Evolutionary conservation across 1,140 invertebrate genomes (phyloP).

Genomic region (Babylonia areolata): DNA sequence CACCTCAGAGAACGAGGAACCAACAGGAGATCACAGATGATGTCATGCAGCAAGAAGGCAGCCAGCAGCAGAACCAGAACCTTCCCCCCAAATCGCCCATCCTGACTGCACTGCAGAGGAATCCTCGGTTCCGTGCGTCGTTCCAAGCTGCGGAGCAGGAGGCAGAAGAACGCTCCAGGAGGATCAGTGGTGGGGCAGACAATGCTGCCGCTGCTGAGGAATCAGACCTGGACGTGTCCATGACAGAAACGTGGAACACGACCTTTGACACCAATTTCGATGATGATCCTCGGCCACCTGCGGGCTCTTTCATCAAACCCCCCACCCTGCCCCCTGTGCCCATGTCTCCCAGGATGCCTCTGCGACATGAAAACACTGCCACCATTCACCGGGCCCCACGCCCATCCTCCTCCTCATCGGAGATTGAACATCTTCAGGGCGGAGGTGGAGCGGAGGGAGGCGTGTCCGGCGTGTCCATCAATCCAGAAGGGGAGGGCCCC

Average conservation of each 20-base stretch:
- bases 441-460: slow-evolving; percentile 30
- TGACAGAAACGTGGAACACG: slow-evolving; percentile 21
- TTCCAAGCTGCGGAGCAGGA: slow-evolving; percentile 53
- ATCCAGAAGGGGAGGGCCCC: slow-evolving; percentile 21
- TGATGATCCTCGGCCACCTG: slow-evolving; percentile 22
- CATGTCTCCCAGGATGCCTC: slow-evolving; percentile 30
- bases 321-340: slow-evolving; percentile 50
- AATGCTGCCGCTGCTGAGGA: slow-evolving; percentile 30
- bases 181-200: slow-evolving; percentile 45
- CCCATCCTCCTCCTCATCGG: slow-evolving; percentile 51
- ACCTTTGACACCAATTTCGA: slow-evolving; percentile 27
- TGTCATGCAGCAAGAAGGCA: slow-evolving; percentile 17
- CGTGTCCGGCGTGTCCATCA: slow-evolving; percentile 36
- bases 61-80: slow-evolving; percentile 13
- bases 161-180: slow-evolving; percentile 52
- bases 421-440: slow-evolving; percentile 46
- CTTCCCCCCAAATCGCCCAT: slow-evolving; percentile 48
- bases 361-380: slow-evolving; percentile 41
- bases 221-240: slow-evolving; percentile 36
- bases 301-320: slow-evolving; percentile 15
- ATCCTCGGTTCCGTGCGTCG: slow-evolving; percentile 52
- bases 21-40: slow-evolving; percentile 21
- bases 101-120: slow-evolving; percentile 49
- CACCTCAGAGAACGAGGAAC: slow-evolving; percentile 6
- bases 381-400: slow-evolving; percentile 49